phyloP scores from a whole-genome alignment of 2,797 vertebrate genomes.

The Toxotes lorentzi region DNA sequence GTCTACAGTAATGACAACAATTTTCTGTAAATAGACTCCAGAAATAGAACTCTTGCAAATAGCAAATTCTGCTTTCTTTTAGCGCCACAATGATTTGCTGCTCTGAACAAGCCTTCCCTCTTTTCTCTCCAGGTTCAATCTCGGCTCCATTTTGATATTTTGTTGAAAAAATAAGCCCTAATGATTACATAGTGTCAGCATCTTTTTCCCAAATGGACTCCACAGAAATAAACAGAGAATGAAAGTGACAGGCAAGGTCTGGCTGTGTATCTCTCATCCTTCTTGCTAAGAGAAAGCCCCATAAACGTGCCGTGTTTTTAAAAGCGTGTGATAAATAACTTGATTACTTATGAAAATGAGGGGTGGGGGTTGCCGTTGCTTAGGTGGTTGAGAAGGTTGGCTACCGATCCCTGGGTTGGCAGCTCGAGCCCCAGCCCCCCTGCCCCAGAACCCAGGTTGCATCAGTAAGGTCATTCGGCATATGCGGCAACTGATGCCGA shows the following conservation, averaged over 20 bases:
- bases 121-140: constrained; percentile 25
- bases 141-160: constrained; percentile 41
- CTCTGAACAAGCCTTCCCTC: background rate
- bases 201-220: constrained; percentile 38
- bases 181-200: constrained; percentile 29
- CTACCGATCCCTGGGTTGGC: too few relatives aligned
- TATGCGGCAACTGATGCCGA: too few relatives aligned
- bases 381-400: too few relatives aligned
- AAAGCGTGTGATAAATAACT: constrained; percentile 62
- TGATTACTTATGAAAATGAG: constrained; percentile 75
- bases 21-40: background rate
- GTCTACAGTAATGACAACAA: background rate
- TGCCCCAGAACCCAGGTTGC: too few relatives aligned
- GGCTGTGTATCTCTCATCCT: constrained; percentile 46
- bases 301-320: constrained; percentile 69
- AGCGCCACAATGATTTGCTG: constrained; percentile 1
- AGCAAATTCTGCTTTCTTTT: background rate
- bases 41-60: background rate
- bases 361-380: too few relatives aligned
- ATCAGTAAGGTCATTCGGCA: too few relatives aligned
- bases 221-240: background rate
- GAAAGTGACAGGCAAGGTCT: constrained; percentile 11
- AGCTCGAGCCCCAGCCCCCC: too few relatives aligned
- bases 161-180: constrained; percentile 34
- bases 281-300: constrained; percentile 53